Percentiles rank a stretch among this genome's conserved stretches.
phyloP scores from a whole-genome alignment of 2,888 invertebrate genomes.

The Halocaridina rubra region DNA sequence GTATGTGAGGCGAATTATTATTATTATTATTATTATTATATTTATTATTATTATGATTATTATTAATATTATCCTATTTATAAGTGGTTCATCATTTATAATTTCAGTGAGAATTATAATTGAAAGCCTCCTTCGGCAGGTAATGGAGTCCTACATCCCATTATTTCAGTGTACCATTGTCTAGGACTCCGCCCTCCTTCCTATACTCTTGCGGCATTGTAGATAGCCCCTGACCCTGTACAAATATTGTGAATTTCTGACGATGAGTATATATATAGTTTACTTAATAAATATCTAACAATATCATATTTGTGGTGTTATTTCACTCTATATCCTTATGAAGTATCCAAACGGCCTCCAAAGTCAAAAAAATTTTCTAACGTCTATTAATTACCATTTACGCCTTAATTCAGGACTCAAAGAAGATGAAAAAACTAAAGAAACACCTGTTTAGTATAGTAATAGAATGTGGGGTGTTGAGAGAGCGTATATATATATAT shows the following conservation, averaged over 20 bases:
- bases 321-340: too few relatives aligned
- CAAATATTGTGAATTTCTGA: constrained; percentile 13
- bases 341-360: too few relatives aligned
- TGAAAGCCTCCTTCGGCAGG: background rate
- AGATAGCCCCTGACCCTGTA: constrained; percentile 6
- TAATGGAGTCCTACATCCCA: background rate
- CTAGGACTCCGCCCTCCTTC: background rate
- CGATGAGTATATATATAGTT: constrained; percentile 4
- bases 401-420: too few relatives aligned
- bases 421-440: too few relatives aligned
- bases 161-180: background rate
- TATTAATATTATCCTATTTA: too few relatives aligned
- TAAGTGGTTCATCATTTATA: too few relatives aligned
- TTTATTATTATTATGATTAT: too few relatives aligned
- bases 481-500: constrained; percentile 4
- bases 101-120: background rate
- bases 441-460: too few relatives aligned
- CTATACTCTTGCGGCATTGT: background rate
- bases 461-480: background rate
- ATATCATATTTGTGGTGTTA: background rate
- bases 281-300: constrained; percentile 18
- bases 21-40: too few relatives aligned
- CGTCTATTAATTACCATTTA: too few relatives aligned
- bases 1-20: too few relatives aligned
- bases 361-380: too few relatives aligned